Evolutionary conservation across 1,140 invertebrate species (phyloP).

Genomic region (Lordiphosa stackelbergi): DNA sequence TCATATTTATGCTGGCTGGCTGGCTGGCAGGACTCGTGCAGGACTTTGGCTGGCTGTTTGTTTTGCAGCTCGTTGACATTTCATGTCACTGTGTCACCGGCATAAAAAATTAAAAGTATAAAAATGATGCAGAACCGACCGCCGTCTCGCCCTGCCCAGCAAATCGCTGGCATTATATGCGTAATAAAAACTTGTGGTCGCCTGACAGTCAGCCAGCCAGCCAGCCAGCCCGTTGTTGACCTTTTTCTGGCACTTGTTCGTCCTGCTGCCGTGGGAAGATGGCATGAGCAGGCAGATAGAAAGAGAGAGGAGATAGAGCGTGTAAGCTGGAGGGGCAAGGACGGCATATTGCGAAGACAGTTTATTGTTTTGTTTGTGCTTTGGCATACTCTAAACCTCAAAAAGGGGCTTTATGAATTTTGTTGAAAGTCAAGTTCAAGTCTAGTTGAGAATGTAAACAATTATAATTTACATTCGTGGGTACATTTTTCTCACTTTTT

Average conservation of each 20-base stretch:
- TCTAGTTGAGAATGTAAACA: too few relatives aligned
- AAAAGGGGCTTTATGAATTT: slow-evolving; percentile 6
- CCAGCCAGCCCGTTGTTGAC: slow-evolving; percentile 45
- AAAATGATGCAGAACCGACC: slow-evolving; percentile 56
- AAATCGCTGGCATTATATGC: slow-evolving; percentile 71
- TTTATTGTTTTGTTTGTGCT: slow-evolving; percentile 53
- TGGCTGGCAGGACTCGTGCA: slow-evolving; percentile 21
- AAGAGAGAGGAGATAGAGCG: slow-evolving; percentile 6
- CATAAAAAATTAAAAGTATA: slow-evolving; percentile 74
- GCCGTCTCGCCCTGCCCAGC: slow-evolving; percentile 1
- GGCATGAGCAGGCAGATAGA: not conserved
- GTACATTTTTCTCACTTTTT: too few relatives aligned
- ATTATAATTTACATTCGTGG: too few relatives aligned
- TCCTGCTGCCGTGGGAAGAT: slow-evolving; percentile 24
- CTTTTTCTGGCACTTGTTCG: slow-evolving; percentile 40
- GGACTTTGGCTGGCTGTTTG: slow-evolving; percentile 47
- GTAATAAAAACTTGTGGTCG: slow-evolving; percentile 71
- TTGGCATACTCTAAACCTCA: slow-evolving; percentile 21
- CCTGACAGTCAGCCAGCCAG: slow-evolving; percentile 11
- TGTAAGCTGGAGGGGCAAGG: slow-evolving; percentile 6
- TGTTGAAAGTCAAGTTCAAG: not conserved
- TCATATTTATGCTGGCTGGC: slow-evolving; percentile 56
- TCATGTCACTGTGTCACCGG: slow-evolving; percentile 70
- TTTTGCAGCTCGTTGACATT: slow-evolving; percentile 72
- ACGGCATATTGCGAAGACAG: slow-evolving; percentile 19